Evolutionary conservation across 37 sponge, comb jelly and placozoan species (phyloP), one percentile per base, ranked within the genome.

Genomic region (Bolinopsis microptera): DNA sequence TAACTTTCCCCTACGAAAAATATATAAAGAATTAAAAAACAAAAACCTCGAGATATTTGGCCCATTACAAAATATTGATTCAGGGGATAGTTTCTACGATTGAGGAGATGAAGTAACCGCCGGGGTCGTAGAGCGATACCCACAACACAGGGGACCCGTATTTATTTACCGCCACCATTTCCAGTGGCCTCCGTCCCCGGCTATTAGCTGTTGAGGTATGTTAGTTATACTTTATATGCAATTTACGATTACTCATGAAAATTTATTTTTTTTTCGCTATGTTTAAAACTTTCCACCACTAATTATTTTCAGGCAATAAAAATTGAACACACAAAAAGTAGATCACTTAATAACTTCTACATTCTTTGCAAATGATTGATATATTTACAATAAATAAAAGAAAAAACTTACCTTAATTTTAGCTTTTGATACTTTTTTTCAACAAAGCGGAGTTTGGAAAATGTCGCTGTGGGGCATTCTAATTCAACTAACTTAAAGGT

Each of bases 371-470:
- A n/a, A n/a, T n/a, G n/a, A n/a, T n/a, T n/a, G n/a, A n/a, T n/a
- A n/a, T n/a, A n/a, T n/a, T n/a, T n/a, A n/a, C n/a, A n/a, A n/a
- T n/a, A n/a, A n/a, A n/a, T n/a, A n/a, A n/a, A n/a, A n/a, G n/a
- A n/a, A n/a, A n/a, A n/a, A n/a, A n/a, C n/a, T 13, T 48, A 86
- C 90, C 90, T 86, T 86, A 30, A 28, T 39, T 13, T 41, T 35
- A 41, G 90, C 90, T 27, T 86, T 86, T 1, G n/a, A n/a, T n/a
- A 86, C 39, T 1, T 30, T 86, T 25, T 39, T 39, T 48, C 39
- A 40, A 24, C 37, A 40, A n/a, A 86, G 90, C 22, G 90, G 90
- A 24, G 90, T 86, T 86, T 86, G 90, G n/a, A n/a, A 38, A 86
- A 86, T 16, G 90, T 38, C 25, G 90, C 90, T 36, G 61, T 34